These are phyloP conservation scores for Ptychobarbus kaznakovi DNA, from an alignment of 2,797 vertebrate genomes.

Conservation along the genomic window DNA sequence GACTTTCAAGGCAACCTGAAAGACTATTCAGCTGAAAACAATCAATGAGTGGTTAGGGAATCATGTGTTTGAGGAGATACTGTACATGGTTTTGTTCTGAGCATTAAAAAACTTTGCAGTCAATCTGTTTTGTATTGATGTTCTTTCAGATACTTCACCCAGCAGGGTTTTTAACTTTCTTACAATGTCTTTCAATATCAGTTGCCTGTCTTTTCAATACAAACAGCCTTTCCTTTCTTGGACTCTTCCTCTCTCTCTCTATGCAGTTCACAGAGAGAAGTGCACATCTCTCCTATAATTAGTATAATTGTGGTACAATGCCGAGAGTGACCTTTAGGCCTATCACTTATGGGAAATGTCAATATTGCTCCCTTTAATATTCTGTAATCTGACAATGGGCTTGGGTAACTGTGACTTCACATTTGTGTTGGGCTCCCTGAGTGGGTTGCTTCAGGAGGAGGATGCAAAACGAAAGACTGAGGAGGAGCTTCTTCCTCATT, in stretches of 20 bases:
- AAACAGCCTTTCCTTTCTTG: constrained; percentile 8
- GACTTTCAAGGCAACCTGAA: constrained; percentile 12
- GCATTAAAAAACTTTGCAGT: constrained; percentile 9
- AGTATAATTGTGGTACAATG: constrained; percentile 60
- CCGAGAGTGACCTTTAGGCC: constrained; percentile 50
- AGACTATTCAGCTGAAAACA: constrained; percentile 28
- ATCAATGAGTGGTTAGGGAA: neutral
- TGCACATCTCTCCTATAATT: constrained; percentile 53
- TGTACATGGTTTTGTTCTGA: constrained; percentile 8
- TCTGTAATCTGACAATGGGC: constrained; percentile 53
- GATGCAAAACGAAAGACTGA: too few relatives aligned
- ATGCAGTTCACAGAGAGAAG: constrained; percentile 39
- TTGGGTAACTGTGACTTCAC: constrained; percentile 53
- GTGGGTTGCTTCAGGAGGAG: too few relatives aligned
- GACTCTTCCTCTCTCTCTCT: constrained; percentile 24
- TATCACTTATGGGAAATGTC: constrained; percentile 60
- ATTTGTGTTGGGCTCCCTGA: constrained; percentile 44
- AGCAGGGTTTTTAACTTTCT: constrained; percentile 13
- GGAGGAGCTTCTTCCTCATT: too few relatives aligned
- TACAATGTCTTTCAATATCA: constrained; percentile 10
- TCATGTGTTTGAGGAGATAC: neutral
- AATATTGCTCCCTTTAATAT: constrained; percentile 63
- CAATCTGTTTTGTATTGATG: neutral
- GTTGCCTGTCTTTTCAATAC: constrained; percentile 15
- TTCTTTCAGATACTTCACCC: constrained; percentile 8